A percentile compares a stretch with the other conserved stretches of the same genome.
Evolutionary conservation across 2,888 invertebrate species (phyloP).

Genomic region (Orthosia cruda): DNA sequence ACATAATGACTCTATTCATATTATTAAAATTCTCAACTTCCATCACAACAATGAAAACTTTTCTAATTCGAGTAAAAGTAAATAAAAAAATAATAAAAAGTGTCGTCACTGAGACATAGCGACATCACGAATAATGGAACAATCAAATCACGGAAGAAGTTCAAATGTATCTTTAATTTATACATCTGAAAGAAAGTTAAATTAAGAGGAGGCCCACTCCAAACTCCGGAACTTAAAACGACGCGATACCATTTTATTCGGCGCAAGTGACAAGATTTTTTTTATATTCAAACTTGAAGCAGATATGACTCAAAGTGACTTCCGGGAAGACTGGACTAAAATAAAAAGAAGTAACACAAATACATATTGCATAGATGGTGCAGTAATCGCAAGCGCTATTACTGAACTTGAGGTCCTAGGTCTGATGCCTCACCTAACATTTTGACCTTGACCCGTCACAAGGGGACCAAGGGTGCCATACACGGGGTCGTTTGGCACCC

Average conservation of each 20-base stretch:
- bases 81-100: conserved; percentile 44
- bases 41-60: conserved; percentile 8
- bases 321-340: neutral
- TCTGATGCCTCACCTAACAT: no score
- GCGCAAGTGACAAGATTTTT: conserved; percentile 45
- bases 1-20: neutral
- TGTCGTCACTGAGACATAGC: conserved; percentile 19
- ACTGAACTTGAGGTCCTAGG: no score
- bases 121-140: conserved; percentile 57
- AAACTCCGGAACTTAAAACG: conserved; percentile 75
- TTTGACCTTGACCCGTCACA: no score
- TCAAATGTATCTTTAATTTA: conserved; percentile 72
- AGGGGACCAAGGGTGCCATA: no score
- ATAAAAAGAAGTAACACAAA: no score
- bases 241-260: conserved; percentile 61
- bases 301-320: neutral
- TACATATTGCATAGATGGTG: no score
- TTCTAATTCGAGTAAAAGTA: conserved; percentile 25
- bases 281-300: neutral
- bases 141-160: conserved; percentile 67
- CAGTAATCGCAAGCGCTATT: no score
- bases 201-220: conserved; percentile 72
- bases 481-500: no score
- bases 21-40: neutral
- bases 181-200: conserved; percentile 74